A percentile compares a stretch with the other conserved stretches of the same genome.
phyloP scores from a whole-genome alignment of 64 coral and sea anemone species.

The Dendrophyllia cribrosa region DNA sequence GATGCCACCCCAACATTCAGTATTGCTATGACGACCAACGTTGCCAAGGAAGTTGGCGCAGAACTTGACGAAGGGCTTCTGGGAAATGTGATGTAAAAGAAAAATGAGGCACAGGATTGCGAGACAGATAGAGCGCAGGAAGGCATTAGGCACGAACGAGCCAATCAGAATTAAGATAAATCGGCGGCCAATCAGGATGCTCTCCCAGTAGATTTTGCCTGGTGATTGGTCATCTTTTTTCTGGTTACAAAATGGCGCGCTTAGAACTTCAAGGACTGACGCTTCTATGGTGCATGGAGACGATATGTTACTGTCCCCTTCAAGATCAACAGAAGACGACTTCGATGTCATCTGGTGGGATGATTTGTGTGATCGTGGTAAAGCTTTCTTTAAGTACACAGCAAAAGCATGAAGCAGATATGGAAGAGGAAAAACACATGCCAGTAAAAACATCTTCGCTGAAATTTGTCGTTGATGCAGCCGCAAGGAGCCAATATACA shows the following conservation, averaged over 20 bases:
- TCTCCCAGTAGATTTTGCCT: conserved; percentile 54
- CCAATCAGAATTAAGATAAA: conserved; percentile 49
- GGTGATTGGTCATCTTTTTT: background rate
- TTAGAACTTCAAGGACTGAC: conserved; percentile 16
- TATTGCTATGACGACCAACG: conserved; percentile 41
- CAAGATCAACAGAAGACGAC: no score
- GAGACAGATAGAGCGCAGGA: conserved; percentile 10
- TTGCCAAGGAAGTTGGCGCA: conserved; percentile 40
- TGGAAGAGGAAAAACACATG: conserved; percentile 28
- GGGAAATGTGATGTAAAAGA: conserved; percentile 33
- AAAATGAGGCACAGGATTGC: conserved; percentile 24
- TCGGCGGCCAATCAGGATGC: conserved; percentile 55
- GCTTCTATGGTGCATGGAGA: background rate
- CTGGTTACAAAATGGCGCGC: conserved; percentile 40
- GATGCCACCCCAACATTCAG: conserved; percentile 36
- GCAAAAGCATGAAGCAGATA: background rate
- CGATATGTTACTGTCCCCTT: background rate
- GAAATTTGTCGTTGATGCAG: conserved; percentile 26
- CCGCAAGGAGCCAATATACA: background rate
- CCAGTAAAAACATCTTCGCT: conserved; percentile 24
- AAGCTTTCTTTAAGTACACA: background rate
- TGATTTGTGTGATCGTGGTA: background rate
- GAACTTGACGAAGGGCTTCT: conserved; percentile 20
- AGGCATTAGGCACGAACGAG: background rate
- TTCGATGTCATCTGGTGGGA: background rate